phyloP scores from a whole-genome alignment of 2,888 invertebrate species.

The Pemphredon lugubris region DNA sequence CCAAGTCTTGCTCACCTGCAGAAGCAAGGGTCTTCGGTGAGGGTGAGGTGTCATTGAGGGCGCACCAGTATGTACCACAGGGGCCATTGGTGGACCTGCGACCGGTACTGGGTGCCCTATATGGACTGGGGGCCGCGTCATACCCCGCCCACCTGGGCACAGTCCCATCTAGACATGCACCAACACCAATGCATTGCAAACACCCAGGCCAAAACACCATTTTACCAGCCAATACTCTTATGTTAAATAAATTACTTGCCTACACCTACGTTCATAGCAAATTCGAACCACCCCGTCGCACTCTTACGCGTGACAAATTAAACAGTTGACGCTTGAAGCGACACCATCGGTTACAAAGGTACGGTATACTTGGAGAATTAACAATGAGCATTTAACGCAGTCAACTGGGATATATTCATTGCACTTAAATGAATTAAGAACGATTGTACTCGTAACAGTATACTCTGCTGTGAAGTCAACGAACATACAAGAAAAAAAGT shows the following conservation, averaged over 20 bases:
- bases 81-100: constrained; percentile 78
- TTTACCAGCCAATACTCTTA: constrained; percentile 75
- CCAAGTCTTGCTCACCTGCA: constrained; percentile 88
- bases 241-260: constrained; percentile 66
- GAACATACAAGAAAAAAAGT: not conserved
- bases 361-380: no score
- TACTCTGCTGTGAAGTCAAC: not conserved
- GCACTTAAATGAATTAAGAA: no score
- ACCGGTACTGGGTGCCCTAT: constrained; percentile 79
- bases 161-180: constrained; percentile 81
- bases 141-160: constrained; percentile 80
- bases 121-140: constrained; percentile 79
- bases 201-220: constrained; percentile 80
- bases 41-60: constrained; percentile 83
- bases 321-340: constrained; percentile 26
- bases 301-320: constrained; percentile 22
- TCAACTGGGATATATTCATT: no score
- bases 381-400: no score
- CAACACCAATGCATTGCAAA: constrained; percentile 82
- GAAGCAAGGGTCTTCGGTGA: constrained; percentile 90
- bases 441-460: not conserved
- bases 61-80: constrained; percentile 78
- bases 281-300: constrained; percentile 35
- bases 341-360: no score
- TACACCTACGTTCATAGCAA: constrained; percentile 65